Percentiles rank a stretch among this genome's conserved stretches.
Evolutionary conservation across 2,888 invertebrate species (phyloP).

Genomic region (Stramonita haemastoma): DNA sequence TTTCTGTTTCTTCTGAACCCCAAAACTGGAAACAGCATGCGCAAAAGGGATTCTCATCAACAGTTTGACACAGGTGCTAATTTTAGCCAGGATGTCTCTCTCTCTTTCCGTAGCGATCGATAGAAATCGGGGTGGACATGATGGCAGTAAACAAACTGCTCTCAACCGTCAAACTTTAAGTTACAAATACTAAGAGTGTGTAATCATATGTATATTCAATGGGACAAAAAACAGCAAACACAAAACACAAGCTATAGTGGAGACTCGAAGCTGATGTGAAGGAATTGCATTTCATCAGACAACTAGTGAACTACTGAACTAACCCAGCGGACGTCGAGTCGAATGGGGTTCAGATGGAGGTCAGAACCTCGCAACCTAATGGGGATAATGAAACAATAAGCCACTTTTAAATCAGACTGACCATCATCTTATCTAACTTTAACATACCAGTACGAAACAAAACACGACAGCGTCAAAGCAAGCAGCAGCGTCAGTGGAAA

Average conservation of each 20-base stretch:
- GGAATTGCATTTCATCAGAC: slow-evolving; percentile 40
- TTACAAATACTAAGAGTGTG: neutral
- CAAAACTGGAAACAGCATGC: no score
- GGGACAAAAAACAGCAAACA: neutral
- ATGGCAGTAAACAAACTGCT: neutral
- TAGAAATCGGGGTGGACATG: neutral
- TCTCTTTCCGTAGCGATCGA: neutral
- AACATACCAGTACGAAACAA: neutral
- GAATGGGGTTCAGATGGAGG: no score
- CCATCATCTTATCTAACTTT: neutral
- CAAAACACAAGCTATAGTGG: neutral
- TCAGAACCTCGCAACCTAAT: slow-evolving; percentile 41
- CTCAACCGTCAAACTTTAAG: neutral
- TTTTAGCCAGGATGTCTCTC: neutral
- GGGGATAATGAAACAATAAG: slow-evolving; percentile 18
- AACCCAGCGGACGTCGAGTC: no score
- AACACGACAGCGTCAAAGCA: neutral
- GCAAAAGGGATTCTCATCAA: slow-evolving; percentile 9
- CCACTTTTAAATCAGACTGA: slow-evolving; percentile 24
- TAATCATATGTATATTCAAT: neutral
- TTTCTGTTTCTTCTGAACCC: no score
- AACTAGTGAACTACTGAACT: neutral
- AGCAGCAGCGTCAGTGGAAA: neutral
- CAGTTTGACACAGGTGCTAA: slow-evolving; percentile 28
- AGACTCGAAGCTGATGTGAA: slow-evolving; percentile 38